A percentile compares a stretch with the other conserved stretches of the same genome.
Evolutionary conservation across 1,140 invertebrate species (phyloP).

Genomic region (Drosophila pectinifera): DNA sequence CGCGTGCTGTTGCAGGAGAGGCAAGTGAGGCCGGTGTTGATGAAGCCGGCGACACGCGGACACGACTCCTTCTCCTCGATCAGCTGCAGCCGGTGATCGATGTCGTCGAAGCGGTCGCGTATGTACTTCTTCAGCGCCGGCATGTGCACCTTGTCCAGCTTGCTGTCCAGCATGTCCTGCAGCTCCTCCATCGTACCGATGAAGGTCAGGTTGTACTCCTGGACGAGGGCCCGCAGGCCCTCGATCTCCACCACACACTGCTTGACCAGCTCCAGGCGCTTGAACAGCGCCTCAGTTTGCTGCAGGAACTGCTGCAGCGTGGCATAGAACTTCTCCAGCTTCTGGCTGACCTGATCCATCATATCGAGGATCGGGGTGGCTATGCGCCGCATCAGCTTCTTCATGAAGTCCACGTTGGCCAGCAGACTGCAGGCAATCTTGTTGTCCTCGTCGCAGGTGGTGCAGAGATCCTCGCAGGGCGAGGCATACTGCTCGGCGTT

Average conservation of each 20-base stretch:
- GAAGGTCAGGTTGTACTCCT: slow-evolving; percentile 68
- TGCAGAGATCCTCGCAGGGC: slow-evolving; percentile 75
- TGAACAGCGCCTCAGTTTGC: slow-evolving; percentile 53
- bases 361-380: slow-evolving; percentile 59
- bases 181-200: slow-evolving; percentile 80
- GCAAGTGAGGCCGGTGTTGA: slow-evolving; percentile 52
- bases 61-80: slow-evolving; percentile 67
- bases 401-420: slow-evolving; percentile 70
- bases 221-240: slow-evolving; percentile 43
- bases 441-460: slow-evolving; percentile 73
- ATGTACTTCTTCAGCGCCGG: slow-evolving; percentile 79
- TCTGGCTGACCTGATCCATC: slow-evolving; percentile 45
- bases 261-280: slow-evolving; percentile 62
- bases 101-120: slow-evolving; percentile 68
- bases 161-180: slow-evolving; percentile 82
- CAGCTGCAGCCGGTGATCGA: slow-evolving; percentile 44
- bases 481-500: slow-evolving; percentile 55
- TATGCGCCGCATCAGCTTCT: slow-evolving; percentile 72
- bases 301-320: slow-evolving; percentile 49
- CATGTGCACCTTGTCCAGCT: slow-evolving; percentile 79
- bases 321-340: slow-evolving; percentile 51
- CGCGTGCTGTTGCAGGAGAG: slow-evolving; percentile 59
- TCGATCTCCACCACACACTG: slow-evolving; percentile 76
- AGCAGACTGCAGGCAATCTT: slow-evolving; percentile 71
- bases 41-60: slow-evolving; percentile 67